Percentiles rank a stretch among this genome's conserved stretches.
Conservation (phyloP, 2,113 vertebrate genomes). For the Plectropomus leopardus region DNA sequence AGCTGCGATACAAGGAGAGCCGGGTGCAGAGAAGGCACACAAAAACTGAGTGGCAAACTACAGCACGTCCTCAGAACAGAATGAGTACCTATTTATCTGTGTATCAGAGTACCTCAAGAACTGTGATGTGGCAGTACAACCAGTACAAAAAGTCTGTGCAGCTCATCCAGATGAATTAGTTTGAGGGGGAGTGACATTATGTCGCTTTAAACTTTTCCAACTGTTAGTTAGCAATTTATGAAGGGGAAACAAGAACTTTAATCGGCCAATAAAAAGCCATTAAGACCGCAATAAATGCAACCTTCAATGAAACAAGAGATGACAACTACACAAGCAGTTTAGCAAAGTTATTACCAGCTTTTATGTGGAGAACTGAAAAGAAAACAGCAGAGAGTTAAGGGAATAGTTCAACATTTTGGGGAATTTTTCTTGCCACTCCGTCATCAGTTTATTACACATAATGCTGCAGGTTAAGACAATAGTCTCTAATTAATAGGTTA, state of each 20-base stretch:
- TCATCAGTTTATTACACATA: not conserved
- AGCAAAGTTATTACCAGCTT: not conserved
- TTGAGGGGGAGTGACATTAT: not conserved
- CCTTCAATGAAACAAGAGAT: not conserved
- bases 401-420: not conserved
- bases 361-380: slow-evolving; percentile 12
- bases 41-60: slow-evolving; percentile 27
- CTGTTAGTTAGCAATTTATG: slow-evolving; percentile 14
- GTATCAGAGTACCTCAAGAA: slow-evolving; percentile 1
- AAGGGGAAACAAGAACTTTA: not conserved
- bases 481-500: not conserved
- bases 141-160: not conserved
- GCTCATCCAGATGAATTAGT: not conserved
- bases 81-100: not conserved
- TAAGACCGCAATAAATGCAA: slow-evolving; percentile 2
- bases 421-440: not conserved
- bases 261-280: not conserved
- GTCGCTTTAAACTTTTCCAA: slow-evolving; percentile 4
- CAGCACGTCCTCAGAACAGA: slow-evolving; percentile 21
- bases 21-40: slow-evolving; percentile 67
- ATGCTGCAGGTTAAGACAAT: slow-evolving; percentile 13
- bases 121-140: not conserved
- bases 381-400: not conserved
- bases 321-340: not conserved
- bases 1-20: slow-evolving; percentile 54